Evolutionary conservation across 2,888 invertebrate genomes (phyloP), one percentile per base, ranked within the genome.

Genomic region (Scelioninae gen. 1): DNA sequence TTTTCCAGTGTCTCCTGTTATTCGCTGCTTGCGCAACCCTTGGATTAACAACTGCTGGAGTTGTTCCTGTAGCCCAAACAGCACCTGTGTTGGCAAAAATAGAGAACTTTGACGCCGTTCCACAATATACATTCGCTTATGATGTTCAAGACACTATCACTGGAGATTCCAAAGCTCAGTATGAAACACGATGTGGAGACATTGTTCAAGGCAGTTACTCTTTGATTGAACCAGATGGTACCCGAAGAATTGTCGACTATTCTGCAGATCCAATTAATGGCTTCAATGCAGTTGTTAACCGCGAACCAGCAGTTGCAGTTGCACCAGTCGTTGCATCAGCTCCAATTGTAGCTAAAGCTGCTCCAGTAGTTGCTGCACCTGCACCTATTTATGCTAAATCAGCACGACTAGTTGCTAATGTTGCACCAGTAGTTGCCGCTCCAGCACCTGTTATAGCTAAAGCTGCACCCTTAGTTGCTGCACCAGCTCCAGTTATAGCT

Each of bases 161-260:
- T n/a, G n/a, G n/a, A n/a, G n/a, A n/a, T n/a, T n/a, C n/a, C n/a
- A n/a, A n/a, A n/a, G n/a, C n/a, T n/a, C n/a, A n/a, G n/a, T n/a
- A n/a, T n/a, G n/a, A n/a, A n/a, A n/a, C n/a, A n/a, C n/a, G n/a
- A n/a, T n/a, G 81, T 63, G 90, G 90, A 11, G 89, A 89, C 58
- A 56, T 89, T 11, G 90, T 90, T n/a, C 86, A 88, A 76, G 90
- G 90, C 11, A 90, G 89, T 56, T 90, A 90, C 83, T 86, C 86
- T n/a, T 85, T 90, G 31, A 85, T 90, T 63, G 90, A 90, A 58
- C 82, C 89, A 6, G 90, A 90, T 62, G 90, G 90, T 15, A 88
- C 85, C 13, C 81, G 89, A 5, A 84, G 90, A 49, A 88, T 87
- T 55, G 90, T 90, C 53, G 87, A 88, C 38, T 88, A 88, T 84